Evolutionary conservation across 23 tunicate species (phyloP), one percentile per base, ranked within the genome.

Genomic region (Halocynthia roretzi): DNA sequence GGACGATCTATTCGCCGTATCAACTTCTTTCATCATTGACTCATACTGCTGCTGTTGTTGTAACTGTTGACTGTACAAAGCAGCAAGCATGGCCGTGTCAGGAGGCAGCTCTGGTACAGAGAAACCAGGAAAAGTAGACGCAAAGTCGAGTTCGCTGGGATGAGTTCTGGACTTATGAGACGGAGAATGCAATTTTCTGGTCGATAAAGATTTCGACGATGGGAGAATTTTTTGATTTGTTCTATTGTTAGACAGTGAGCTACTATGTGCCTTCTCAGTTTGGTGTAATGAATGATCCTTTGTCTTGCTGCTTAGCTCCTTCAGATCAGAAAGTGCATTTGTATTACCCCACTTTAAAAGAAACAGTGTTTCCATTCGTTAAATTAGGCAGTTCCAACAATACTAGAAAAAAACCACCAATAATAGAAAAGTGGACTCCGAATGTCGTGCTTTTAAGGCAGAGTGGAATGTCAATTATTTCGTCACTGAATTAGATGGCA

Each of bases 61-160:
- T 74, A 82, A 80, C 51, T 82, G 54, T 57, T 81, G 84, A 55
- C 77, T 81, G 49, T 66, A 86, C 21, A 86, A 12, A 0, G 84
- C 80, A 12, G 91, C 91, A 49, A 86, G 81, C 31, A 82, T 52
- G 5, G 64, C 71, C 31, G 55, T 54, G 21, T 74, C 78, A 54
- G 78, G 78, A 53, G 78, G 56, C 56, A 74, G 78, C 56, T 54
- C 78, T 12, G 78, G 64, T 53, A 44, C 62, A 6, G 78, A 74
- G 2, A 74, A 8, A 11, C 78, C 78, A 20, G 78, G 78, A 10
- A 74, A 54, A 54, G n/a, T 15, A 10, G 70, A 31, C 44, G 44
- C 44, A 4, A 31, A 31, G 44, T 49, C 50, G 55, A 70, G 54
- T 51, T 70, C 48, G 55, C 17, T 49, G 75, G 49, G 49, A 54